phyloP scores from a whole-genome alignment of 2,888 invertebrate species.

The Stenodera caucasica region DNA sequence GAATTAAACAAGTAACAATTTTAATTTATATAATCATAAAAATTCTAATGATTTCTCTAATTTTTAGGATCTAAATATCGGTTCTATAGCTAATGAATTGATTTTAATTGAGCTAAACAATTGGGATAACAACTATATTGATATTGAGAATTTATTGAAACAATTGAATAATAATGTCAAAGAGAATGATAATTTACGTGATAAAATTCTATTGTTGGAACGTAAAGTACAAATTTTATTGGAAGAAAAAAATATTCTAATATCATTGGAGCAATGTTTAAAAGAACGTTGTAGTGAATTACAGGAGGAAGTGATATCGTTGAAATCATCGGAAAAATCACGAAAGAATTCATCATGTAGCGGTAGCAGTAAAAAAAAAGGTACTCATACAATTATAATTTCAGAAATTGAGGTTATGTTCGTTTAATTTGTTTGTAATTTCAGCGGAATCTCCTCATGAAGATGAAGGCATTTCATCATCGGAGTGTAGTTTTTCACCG shows the following conservation, averaged over 20 bases:
- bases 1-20: constrained; percentile 61
- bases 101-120: constrained; percentile 71
- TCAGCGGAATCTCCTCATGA: constrained; percentile 74
- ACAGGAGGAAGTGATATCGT: constrained; percentile 69
- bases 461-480: constrained; percentile 87
- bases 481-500: constrained; percentile 76
- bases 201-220: constrained; percentile 71
- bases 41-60: constrained; percentile 11
- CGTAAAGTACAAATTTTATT: constrained; percentile 73
- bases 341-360: constrained; percentile 58
- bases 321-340: constrained; percentile 61
- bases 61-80: constrained; percentile 65
- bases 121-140: constrained; percentile 77
- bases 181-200: constrained; percentile 65
- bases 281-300: constrained; percentile 76
- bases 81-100: constrained; percentile 65
- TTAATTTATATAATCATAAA: constrained; percentile 4
- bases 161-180: constrained; percentile 71
- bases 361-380: constrained; percentile 59
- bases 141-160: constrained; percentile 74
- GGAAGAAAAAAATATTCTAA: constrained; percentile 74
- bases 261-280: constrained; percentile 72
- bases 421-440: constrained; percentile 36
- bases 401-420: too few species aligned
- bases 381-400: constrained; percentile 46